phyloP scores from a whole-genome alignment of 2,888 invertebrate species.

The Perizoma affinitatum region DNA sequence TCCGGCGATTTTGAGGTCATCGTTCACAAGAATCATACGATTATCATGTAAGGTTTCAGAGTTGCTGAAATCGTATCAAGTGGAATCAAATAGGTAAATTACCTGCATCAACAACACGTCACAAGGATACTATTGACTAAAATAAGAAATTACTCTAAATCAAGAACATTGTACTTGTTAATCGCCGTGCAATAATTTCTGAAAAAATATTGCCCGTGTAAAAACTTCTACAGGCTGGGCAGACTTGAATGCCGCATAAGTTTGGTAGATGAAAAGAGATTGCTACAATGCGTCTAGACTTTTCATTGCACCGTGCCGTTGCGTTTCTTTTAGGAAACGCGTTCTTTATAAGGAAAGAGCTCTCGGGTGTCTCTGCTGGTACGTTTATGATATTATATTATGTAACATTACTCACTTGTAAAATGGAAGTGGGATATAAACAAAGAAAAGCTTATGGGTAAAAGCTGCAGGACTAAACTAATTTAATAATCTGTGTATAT shows the following conservation, averaged over 20 bases:
- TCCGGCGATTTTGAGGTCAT: neutral
- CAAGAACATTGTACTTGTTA: too few relatives aligned
- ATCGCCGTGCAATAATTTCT: too few relatives aligned
- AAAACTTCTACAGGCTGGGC: neutral
- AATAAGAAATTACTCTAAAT: too few relatives aligned
- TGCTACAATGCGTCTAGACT: constrained; percentile 64
- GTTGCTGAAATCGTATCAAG: too few relatives aligned
- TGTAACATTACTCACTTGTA: neutral
- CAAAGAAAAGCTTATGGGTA: neutral
- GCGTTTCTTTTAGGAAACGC: constrained; percentile 17
- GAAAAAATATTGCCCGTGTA: neutral
- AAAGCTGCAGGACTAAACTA: too few relatives aligned
- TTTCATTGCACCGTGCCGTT: constrained; percentile 50
- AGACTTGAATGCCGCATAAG: constrained; percentile 19
- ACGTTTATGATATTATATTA: neutral
- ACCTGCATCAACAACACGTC: too few relatives aligned
- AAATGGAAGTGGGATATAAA: neutral
- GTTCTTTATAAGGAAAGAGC: constrained; percentile 13
- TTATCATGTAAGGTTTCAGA: too few relatives aligned
- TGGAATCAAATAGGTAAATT: too few relatives aligned
- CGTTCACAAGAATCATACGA: neutral
- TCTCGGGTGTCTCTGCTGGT: neutral
- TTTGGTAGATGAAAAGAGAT: constrained; percentile 18
- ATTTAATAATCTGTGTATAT: too few relatives aligned
- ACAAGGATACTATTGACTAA: too few relatives aligned